Evolutionary conservation across 1,140 invertebrate species (phyloP).

Genomic region (Laupala kohalensis): DNA sequence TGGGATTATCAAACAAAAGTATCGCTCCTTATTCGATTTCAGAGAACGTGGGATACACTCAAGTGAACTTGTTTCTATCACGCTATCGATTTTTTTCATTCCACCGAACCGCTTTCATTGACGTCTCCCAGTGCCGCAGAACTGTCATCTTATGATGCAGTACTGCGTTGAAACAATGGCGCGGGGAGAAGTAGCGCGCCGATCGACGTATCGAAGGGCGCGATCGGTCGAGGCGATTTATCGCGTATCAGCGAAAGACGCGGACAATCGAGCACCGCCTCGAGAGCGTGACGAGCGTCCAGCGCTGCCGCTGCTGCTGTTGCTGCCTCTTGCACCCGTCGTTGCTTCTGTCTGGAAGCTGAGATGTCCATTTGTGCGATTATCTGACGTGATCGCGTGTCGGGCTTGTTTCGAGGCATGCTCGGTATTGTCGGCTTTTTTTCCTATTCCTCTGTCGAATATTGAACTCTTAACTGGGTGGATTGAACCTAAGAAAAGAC

Average conservation of each 20-base stretch:
- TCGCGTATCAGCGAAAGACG: not conserved
- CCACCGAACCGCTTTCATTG: not conserved
- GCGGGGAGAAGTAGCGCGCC: too few relatives aligned
- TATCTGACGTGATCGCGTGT: not conserved
- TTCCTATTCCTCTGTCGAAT: too few relatives aligned
- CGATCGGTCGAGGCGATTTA: not conserved
- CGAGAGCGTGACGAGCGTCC: not conserved
- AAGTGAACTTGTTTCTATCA: too few relatives aligned
- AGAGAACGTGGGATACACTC: too few relatives aligned
- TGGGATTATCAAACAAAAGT: too few relatives aligned
- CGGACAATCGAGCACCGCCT: not conserved
- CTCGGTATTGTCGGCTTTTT: too few relatives aligned
- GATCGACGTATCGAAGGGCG: not conserved
- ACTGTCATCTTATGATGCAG: not conserved
- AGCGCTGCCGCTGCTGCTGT: not conserved
- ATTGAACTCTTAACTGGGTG: too few relatives aligned
- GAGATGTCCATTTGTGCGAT: not conserved
- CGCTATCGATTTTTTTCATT: too few relatives aligned
- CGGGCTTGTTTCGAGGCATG: not conserved
- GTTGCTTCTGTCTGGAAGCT: not conserved
- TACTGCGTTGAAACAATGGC: not conserved
- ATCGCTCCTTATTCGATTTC: too few relatives aligned
- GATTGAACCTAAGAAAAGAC: too few relatives aligned
- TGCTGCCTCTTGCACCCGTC: too few relatives aligned
- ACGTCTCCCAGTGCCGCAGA: not conserved